Evolutionary conservation across 2,888 invertebrate genomes (phyloP).

Genomic region (Lepidonotus clava): DNA sequence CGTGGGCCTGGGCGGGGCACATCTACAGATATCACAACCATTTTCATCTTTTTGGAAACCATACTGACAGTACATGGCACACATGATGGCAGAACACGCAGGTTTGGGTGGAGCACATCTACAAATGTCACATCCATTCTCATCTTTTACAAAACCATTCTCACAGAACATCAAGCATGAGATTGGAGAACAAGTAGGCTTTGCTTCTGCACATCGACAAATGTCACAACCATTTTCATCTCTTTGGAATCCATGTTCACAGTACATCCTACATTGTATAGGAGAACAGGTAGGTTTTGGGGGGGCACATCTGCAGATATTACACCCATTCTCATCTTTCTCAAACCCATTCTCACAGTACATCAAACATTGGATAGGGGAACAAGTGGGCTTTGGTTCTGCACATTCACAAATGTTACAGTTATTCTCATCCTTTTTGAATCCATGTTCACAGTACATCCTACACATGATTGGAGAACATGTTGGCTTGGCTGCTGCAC

Average conservation of each 20-base stretch:
- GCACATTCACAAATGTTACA: slow-evolving; percentile 50
- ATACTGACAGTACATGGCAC: neutral
- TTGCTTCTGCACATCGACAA: slow-evolving; percentile 16
- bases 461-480: slow-evolving; percentile 33
- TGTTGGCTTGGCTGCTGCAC: neutral
- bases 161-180: neutral
- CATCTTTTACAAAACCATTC: slow-evolving; percentile 10
- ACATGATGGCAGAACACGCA: neutral
- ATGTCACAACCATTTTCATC: slow-evolving; percentile 34
- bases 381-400: neutral
- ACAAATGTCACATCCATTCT: slow-evolving; percentile 16
- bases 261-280: neutral
- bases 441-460: slow-evolving; percentile 58
- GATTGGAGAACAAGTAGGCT: neutral
- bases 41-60: slow-evolving; percentile 37
- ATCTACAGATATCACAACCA: slow-evolving; percentile 55
- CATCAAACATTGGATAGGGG: slow-evolving; percentile 16
- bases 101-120: neutral
- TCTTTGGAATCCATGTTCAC: slow-evolving; percentile 25
- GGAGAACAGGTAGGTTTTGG: slow-evolving; percentile 12
- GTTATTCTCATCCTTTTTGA: slow-evolving; percentile 56
- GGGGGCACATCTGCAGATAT: neutral
- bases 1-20: neutral
- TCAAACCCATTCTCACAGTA: slow-evolving; percentile 57
- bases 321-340: slow-evolving; percentile 55